phyloP scores from a whole-genome alignment of 2,113 vertebrate species.

The Stomatorhinus ivindoensis region DNA sequence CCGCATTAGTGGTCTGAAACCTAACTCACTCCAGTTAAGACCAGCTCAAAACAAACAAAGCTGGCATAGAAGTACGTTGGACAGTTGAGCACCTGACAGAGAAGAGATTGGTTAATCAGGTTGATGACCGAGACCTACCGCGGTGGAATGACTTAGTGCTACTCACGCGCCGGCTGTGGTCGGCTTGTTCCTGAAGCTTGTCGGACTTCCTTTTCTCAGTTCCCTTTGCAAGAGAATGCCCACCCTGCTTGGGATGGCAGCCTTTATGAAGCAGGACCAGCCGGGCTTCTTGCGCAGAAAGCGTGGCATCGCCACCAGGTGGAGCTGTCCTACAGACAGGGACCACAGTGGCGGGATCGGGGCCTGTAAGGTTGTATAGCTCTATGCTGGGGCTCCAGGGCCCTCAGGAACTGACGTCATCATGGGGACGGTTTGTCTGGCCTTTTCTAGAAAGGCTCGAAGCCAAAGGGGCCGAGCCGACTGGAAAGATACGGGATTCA shows the following conservation, averaged over 20 bases:
- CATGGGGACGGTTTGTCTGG: background rate
- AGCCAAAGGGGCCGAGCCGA: background rate
- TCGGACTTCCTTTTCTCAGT: background rate
- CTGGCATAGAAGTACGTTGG: background rate
- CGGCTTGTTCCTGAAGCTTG: background rate
- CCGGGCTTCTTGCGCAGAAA: background rate
- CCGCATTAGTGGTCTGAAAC: background rate
- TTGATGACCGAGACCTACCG: background rate
- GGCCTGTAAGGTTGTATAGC: background rate
- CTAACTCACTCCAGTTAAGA: background rate
- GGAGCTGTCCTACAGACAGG: background rate
- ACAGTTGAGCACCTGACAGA: background rate
- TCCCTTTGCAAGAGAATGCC: background rate
- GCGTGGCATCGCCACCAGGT: background rate
- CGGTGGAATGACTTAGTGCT: background rate
- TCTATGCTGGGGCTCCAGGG: background rate
- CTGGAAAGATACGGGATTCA: background rate
- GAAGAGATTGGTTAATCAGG: background rate
- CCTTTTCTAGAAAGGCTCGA: background rate
- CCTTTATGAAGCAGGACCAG: background rate
- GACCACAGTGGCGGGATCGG: background rate
- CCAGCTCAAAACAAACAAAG: background rate
- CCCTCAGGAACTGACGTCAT: background rate
- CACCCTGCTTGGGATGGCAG: background rate
- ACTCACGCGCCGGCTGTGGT: background rate